Conservation (phyloP, 2,888 invertebrate genomes). For the Andrena fulva region DNA sequence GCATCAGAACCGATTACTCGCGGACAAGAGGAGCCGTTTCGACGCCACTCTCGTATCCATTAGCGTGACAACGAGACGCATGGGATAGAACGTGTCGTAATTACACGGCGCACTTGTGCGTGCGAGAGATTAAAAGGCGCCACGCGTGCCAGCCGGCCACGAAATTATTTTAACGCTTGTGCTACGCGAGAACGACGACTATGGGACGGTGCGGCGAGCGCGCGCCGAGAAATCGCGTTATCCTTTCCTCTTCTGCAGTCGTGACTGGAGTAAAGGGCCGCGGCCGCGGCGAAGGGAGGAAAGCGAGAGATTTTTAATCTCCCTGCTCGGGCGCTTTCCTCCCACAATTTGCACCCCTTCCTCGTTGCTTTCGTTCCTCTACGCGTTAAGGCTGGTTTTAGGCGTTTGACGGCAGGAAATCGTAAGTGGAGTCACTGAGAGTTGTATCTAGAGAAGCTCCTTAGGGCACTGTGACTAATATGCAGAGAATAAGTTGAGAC, state of each 20-base stretch:
- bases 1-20: constrained; percentile 22
- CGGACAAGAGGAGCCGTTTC: constrained; percentile 27
- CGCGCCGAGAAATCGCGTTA: too few relatives aligned
- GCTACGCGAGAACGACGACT: too few relatives aligned
- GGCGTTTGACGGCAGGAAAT: too few relatives aligned
- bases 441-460: too few relatives aligned
- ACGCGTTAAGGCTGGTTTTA: neutral
- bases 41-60: constrained; percentile 52
- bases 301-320: neutral
- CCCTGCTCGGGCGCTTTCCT: neutral
- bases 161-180: constrained; percentile 48
- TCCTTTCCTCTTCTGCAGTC: too few relatives aligned
- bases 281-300: too few relatives aligned
- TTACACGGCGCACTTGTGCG: constrained; percentile 49
- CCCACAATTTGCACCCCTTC: too few relatives aligned
- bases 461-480: too few relatives aligned
- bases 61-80: constrained; percentile 20
- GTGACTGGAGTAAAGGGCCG: too few relatives aligned
- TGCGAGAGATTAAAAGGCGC: constrained; percentile 55
- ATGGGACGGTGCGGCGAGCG: too few relatives aligned
- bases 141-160: constrained; percentile 19
- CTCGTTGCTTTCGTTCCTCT: neutral
- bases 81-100: constrained; percentile 44
- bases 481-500: too few relatives aligned
- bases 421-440: too few relatives aligned